Evolutionary conservation across 2,113 vertebrate species (phyloP).

Genomic region (Arothron firmamentum): DNA sequence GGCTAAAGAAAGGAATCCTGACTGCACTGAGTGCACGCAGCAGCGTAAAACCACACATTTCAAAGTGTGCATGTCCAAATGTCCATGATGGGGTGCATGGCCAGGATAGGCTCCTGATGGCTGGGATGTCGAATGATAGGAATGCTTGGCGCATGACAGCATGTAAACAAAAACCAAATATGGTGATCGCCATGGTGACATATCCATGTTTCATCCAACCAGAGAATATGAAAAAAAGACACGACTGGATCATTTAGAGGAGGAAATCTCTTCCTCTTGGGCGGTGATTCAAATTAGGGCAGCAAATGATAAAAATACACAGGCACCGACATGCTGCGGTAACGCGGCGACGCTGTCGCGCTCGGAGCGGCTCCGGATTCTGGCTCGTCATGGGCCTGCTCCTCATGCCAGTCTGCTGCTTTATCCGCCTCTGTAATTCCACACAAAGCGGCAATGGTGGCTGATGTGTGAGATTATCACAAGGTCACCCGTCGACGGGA

Average conservation of each 20-base stretch:
- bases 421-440: conserved; percentile 56
- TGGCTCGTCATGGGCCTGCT: conserved; percentile 36
- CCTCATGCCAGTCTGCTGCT: conserved; percentile 42
- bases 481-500: conserved; percentile 73
- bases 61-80: conserved; percentile 47
- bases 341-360: conserved; percentile 44
- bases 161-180: conserved; percentile 76
- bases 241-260: conserved; percentile 30
- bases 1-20: background rate
- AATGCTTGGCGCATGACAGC: conserved; percentile 73
- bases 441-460: conserved; percentile 53
- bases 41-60: conserved; percentile 24
- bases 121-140: conserved; percentile 66
- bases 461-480: conserved; percentile 70
- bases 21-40: background rate
- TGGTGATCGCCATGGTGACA: conserved; percentile 69
- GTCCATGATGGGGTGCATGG: conserved; percentile 65
- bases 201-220: conserved; percentile 54
- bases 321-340: conserved; percentile 29
- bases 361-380: conserved; percentile 17
- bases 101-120: conserved; percentile 56
- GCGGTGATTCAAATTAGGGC: conserved; percentile 19
- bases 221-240: conserved; percentile 40
- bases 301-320: conserved; percentile 27
- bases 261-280: background rate